phyloP scores from a whole-genome alignment of 2,797 vertebrate species.

The Pristis pectinata region DNA sequence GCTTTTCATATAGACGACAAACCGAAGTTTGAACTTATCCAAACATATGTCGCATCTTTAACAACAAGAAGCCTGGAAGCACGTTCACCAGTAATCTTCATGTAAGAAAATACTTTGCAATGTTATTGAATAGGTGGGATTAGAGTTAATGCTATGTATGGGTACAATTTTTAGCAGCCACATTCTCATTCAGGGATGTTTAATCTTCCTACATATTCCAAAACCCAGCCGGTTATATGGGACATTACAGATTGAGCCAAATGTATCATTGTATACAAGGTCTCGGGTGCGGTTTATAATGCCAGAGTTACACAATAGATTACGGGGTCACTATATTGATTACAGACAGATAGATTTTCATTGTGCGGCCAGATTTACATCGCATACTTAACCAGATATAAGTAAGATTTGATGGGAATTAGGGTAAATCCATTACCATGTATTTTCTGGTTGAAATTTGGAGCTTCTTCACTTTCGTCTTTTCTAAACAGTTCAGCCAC shows the following conservation, averaged over 20 bases:
- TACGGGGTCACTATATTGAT: not conserved
- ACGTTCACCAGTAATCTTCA: not conserved
- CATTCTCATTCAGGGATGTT: not conserved
- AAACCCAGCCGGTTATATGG: not conserved
- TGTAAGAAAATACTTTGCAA: not conserved
- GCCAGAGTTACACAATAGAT: slow-evolving; percentile 27
- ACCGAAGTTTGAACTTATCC: not conserved
- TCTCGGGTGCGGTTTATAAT: not conserved
- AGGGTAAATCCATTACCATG: not conserved
- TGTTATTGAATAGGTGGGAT: not conserved
- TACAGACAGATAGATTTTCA: not conserved
- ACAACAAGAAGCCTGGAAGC: not conserved
- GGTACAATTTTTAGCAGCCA: not conserved
- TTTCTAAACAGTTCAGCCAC: slow-evolving; percentile 29
- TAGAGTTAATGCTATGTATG: not conserved
- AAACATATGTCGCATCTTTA: not conserved
- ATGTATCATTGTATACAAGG: not conserved
- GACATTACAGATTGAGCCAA: not conserved
- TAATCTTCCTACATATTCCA: not conserved
- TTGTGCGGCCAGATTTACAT: not conserved
- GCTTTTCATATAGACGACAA: not conserved
- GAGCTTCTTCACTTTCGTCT: not conserved
- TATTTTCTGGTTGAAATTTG: not conserved
- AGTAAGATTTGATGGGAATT: not conserved
- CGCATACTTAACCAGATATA: no score